Evolutionary conservation across 2,113 vertebrate genomes (phyloP).

Genomic region (Hypocryptadius cinnamomeus): DNA sequence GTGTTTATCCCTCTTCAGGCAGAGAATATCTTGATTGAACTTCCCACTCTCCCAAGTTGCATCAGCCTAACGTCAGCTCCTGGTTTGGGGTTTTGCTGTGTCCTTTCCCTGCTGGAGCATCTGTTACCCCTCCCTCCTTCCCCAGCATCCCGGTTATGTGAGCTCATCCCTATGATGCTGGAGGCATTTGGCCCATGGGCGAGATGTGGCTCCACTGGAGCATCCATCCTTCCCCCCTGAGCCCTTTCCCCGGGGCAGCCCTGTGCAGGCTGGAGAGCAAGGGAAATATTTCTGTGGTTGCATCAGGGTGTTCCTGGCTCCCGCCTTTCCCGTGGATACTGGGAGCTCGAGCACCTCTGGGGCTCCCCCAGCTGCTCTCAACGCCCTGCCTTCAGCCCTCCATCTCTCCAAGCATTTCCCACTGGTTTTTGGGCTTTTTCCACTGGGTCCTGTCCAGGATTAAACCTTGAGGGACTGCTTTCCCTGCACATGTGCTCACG

Average conservation of each 20-base stretch:
- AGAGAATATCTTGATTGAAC: background rate
- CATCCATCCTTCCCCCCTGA: background rate
- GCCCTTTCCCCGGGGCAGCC: background rate
- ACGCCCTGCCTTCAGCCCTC: background rate
- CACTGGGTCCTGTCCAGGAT: accelerated
- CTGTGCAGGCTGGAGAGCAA: background rate
- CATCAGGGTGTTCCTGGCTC: constrained; percentile 58
- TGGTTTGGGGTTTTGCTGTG: background rate
- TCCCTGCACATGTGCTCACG: accelerated
- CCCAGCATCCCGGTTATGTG: background rate
- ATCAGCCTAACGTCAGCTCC: background rate
- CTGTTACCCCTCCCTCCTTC: background rate
- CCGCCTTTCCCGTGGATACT: background rate
- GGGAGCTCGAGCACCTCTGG: background rate
- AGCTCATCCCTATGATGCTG: background rate
- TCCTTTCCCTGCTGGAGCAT: background rate
- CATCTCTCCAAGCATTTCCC: background rate
- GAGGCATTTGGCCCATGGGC: background rate
- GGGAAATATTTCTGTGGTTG: constrained; percentile 54
- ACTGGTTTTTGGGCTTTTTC: background rate
- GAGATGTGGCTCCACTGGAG: background rate
- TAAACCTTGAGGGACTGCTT: background rate
- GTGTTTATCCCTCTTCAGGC: background rate
- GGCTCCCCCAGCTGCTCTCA: background rate
- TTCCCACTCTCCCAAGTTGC: constrained; percentile 2